Conservation (phyloP, 2,797 vertebrate genomes). For the Vireo griseus region DNA sequence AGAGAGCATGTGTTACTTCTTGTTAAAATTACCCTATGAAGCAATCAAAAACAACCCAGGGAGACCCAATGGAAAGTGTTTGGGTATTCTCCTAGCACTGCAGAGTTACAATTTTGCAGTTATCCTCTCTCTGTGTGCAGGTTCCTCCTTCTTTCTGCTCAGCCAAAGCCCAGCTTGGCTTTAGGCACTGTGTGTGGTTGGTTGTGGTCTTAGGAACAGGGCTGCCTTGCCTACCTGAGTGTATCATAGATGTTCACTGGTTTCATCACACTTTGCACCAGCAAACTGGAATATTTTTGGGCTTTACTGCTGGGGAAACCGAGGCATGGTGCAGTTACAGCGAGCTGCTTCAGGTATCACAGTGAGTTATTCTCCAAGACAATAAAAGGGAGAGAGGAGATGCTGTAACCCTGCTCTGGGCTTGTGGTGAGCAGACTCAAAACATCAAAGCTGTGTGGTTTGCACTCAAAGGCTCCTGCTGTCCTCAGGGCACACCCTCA, state of each 20-base stretch:
- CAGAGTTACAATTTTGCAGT: not conserved
- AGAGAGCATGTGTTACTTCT: not conserved
- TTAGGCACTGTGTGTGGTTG: not conserved
- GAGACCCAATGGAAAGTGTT: not conserved
- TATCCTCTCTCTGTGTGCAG: fast-evolving
- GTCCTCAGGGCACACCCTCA: not conserved
- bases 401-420: not conserved
- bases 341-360: not conserved
- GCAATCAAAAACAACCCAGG: not conserved
- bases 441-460: not conserved
- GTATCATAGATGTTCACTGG: fast-evolving
- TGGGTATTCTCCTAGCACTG: not conserved
- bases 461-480: not conserved
- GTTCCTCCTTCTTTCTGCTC: not conserved
- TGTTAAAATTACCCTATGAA: not conserved
- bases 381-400: not conserved
- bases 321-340: not conserved
- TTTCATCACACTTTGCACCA: not conserved
- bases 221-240: not conserved
- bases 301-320: not conserved
- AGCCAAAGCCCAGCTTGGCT: not conserved
- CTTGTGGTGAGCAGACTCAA: not conserved
- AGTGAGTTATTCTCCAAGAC: not conserved
- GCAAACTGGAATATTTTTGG: not conserved
- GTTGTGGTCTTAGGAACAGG: not conserved